Percentiles rank a stretch among this genome's conserved stretches.
These are phyloP conservation scores for Arbacia lixula DNA, from an alignment of 53 echinoderm and acorn worm genomes.

Conservation along the genomic window DNA sequence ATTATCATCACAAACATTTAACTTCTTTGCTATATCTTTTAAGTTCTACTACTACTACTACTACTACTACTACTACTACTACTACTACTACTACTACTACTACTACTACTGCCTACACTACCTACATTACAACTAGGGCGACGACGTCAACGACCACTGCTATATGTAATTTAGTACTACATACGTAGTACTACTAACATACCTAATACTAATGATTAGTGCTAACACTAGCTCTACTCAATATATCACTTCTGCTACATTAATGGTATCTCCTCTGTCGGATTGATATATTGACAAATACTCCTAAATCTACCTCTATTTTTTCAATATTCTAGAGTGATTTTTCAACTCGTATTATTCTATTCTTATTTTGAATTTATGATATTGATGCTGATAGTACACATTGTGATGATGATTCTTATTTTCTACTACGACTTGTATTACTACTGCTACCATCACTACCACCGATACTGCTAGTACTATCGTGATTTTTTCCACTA, in stretches of 20 bases:
- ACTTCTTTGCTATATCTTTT: too few relatives aligned
- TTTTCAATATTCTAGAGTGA: too few relatives aligned
- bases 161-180: not conserved
- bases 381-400: too few relatives aligned
- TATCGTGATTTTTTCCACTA: not conserved
- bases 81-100: constrained; percentile 13
- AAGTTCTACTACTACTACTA: constrained; percentile 16
- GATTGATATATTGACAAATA: too few relatives aligned
- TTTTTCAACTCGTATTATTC: too few relatives aligned
- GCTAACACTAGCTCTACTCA: not conserved
- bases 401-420: too few relatives aligned
- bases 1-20: too few relatives aligned
- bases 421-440: not conserved
- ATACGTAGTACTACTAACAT: not conserved
- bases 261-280: too few relatives aligned
- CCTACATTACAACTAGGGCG: not conserved
- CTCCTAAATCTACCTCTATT: too few relatives aligned
- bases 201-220: not conserved
- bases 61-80: constrained; percentile 10
- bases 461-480: not conserved
- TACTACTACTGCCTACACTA: not conserved
- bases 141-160: not conserved
- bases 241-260: not conserved
- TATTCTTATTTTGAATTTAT: too few relatives aligned
- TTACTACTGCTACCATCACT: not conserved